Evolutionary conservation across 2,113 vertebrate genomes (phyloP).

Genomic region (Ursus arctos): DNA sequence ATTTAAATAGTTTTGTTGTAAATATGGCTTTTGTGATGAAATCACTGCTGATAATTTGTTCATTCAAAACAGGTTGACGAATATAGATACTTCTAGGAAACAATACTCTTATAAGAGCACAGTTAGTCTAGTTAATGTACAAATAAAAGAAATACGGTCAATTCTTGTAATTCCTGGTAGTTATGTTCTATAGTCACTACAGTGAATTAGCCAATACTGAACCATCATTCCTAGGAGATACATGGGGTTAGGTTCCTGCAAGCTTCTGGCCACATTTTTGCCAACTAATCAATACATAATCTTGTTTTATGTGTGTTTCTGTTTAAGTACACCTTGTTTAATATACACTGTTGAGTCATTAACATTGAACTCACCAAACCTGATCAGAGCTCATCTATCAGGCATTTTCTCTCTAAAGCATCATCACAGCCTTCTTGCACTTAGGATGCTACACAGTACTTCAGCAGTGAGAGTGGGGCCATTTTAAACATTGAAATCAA

Average conservation of each 20-base stretch:
- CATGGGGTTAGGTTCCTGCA: neutral
- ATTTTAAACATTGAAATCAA: neutral
- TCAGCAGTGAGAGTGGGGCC: neutral
- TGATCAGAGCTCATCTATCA: neutral
- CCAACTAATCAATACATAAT: neutral
- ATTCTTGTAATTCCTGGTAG: neutral
- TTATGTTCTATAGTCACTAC: neutral
- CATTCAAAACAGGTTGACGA: neutral
- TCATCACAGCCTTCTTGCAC: neutral
- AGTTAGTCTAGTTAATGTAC: neutral
- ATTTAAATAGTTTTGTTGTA: constrained; percentile 26
- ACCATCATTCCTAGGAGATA: neutral
- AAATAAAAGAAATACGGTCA: neutral
- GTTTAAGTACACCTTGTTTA: neutral
- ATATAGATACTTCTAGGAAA: constrained; percentile 4
- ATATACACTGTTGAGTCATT: neutral
- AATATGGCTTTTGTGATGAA: constrained; percentile 3
- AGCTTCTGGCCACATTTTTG: neutral
- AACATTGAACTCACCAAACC: neutral
- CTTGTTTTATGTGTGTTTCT: neutral
- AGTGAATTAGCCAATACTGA: neutral
- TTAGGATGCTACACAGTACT: neutral
- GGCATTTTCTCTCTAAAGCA: neutral
- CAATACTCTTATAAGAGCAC: neutral
- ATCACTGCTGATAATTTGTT: neutral